These are phyloP conservation scores for Melopsittacus undulatus DNA, from an alignment of 2,797 vertebrate species.

Conservation along the genomic window DNA sequence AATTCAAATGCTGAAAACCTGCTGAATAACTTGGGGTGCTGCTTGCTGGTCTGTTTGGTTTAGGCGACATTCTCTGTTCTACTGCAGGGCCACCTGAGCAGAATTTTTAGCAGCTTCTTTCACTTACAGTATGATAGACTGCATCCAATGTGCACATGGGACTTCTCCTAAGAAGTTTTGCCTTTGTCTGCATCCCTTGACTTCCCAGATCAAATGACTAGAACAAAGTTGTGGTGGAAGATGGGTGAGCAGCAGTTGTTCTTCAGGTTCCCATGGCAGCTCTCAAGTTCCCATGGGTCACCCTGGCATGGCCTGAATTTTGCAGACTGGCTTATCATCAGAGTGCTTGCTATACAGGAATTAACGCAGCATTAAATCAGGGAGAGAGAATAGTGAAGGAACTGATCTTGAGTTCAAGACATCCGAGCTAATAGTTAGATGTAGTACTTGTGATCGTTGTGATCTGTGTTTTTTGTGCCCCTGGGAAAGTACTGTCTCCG, in stretches of 20 bases:
- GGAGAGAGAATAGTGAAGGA: not conserved
- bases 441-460: not conserved
- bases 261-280: not conserved
- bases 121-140: not conserved
- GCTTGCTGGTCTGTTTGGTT: slow-evolving; percentile 30
- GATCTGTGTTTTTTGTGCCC: not conserved
- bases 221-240: not conserved
- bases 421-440: not conserved
- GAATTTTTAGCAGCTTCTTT: slow-evolving; percentile 76
- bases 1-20: not conserved
- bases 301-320: not conserved
- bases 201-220: not conserved
- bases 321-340: not conserved
- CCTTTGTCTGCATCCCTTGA: not conserved
- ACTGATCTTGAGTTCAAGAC: not conserved
- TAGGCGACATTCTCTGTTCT: slow-evolving; percentile 1
- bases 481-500: not conserved
- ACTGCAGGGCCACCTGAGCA: slow-evolving; percentile 69
- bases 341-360: not conserved
- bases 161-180: not conserved
- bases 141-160: not conserved
- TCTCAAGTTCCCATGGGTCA: not conserved
- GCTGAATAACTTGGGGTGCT: slow-evolving; percentile 6
- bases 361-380: not conserved
- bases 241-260: not conserved